Evolutionary conservation across 2,888 invertebrate species (phyloP).

Genomic region (Physocephala rufipes): DNA sequence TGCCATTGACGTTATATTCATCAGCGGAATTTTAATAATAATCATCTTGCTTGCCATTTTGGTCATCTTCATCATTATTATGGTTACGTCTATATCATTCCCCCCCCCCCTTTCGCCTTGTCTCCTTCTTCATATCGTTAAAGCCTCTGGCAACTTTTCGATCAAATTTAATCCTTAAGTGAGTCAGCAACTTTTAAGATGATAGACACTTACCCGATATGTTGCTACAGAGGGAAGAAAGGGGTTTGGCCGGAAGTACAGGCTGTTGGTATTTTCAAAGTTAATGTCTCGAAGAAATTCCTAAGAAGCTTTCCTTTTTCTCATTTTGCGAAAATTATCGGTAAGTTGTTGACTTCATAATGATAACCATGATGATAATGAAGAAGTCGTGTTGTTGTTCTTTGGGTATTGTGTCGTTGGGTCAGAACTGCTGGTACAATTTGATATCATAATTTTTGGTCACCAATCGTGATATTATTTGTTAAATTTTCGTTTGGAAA

Average conservation of each 20-base stretch:
- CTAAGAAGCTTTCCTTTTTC: not conserved
- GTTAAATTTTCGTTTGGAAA: too few relatives aligned
- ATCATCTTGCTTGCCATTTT: not conserved
- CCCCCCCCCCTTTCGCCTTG: too few relatives aligned
- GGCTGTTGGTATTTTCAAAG: slow-evolving; percentile 16
- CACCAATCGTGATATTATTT: slow-evolving; percentile 16
- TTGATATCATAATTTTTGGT: slow-evolving; percentile 16
- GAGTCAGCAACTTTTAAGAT: slow-evolving; percentile 26
- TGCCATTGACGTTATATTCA: not conserved
- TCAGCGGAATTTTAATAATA: not conserved
- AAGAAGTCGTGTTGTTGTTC: not conserved
- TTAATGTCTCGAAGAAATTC: slow-evolving; percentile 19
- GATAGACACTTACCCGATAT: not conserved
- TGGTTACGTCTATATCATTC: too few relatives aligned
- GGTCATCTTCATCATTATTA: too few relatives aligned
- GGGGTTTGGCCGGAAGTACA: slow-evolving; percentile 18
- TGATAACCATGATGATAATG: not conserved
- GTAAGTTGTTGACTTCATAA: too few relatives aligned
- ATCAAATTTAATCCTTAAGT: not conserved
- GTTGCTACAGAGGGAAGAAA: not conserved
- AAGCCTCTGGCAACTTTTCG: too few relatives aligned
- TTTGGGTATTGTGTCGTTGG: slow-evolving; percentile 17
- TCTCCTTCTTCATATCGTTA: too few relatives aligned
- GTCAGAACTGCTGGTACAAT: slow-evolving; percentile 10
- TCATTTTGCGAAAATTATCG: too few relatives aligned